These are phyloP conservation scores for Sebastes nivosus DNA, from an alignment of 2,797 vertebrate species.

Conservation along the genomic window DNA sequence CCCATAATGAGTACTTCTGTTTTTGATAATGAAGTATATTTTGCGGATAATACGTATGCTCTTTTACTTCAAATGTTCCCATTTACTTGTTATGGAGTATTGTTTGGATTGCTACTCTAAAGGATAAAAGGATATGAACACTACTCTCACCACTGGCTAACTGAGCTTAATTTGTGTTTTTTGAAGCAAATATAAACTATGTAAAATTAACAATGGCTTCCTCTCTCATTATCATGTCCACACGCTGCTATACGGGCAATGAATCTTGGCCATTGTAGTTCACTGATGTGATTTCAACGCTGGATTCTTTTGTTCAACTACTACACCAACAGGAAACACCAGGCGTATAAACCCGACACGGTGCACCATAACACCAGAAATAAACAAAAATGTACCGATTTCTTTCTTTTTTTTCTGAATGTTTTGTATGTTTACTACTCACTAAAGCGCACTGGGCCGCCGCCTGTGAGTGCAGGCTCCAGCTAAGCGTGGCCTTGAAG, in stretches of 20 bases:
- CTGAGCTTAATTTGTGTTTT: neutral
- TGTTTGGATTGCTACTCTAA: neutral
- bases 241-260: neutral
- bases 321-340: constrained; percentile 13
- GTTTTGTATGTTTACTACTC: constrained; percentile 40
- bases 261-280: neutral
- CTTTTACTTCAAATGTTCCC: neutral
- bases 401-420: neutral
- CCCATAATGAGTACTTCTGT: neutral
- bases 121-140: neutral
- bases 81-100: neutral
- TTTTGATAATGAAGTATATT: neutral
- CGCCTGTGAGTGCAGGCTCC: constrained; percentile 25
- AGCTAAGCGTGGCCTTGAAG: constrained; percentile 51
- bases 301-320: constrained; percentile 8
- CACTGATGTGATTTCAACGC: neutral
- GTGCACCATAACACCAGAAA: constrained; percentile 12
- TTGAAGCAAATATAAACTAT: neutral
- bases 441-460: constrained; percentile 2
- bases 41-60: neutral
- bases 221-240: neutral
- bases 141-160: neutral
- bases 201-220: neutral
- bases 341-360: constrained; percentile 18
- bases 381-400: neutral